Percentiles rank a stretch among this genome's conserved stretches.
phyloP scores from a whole-genome alignment of 2,113 vertebrate genomes.

The Mustela lutreola region DNA sequence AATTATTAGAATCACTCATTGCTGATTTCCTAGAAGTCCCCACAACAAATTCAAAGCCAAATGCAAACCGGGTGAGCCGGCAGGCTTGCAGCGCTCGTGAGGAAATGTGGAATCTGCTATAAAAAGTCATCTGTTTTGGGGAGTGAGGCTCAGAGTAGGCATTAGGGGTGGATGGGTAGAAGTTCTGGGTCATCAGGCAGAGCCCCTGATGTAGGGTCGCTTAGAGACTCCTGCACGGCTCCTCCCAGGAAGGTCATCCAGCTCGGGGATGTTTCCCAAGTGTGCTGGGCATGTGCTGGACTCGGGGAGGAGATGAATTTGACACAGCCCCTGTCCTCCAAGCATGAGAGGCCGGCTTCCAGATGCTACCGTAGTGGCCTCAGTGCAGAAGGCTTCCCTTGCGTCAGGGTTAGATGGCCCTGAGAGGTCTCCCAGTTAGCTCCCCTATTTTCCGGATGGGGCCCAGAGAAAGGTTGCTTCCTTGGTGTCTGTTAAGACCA shows the following conservation, averaged over 20 bases:
- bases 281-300: neutral
- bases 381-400: neutral
- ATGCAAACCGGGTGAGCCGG: neutral
- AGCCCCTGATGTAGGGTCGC: neutral
- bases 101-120: neutral
- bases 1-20: neutral
- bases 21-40: slow-evolving; percentile 57
- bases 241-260: neutral
- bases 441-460: neutral
- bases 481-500: neutral
- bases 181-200: neutral
- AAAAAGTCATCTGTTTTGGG: neutral
- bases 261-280: neutral
- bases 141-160: neutral
- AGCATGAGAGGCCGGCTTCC: neutral
- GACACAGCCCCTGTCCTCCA: neutral
- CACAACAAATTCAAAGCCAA: slow-evolving; percentile 13
- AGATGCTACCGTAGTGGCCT: neutral
- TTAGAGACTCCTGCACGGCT: neutral
- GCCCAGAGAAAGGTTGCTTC: neutral
- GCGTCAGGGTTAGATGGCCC: neutral
- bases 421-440: neutral
- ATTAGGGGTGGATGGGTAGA: neutral
- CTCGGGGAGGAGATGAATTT: neutral
- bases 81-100: neutral